phyloP scores from a whole-genome alignment of 2,797 vertebrate species.

The Phrynocephalus vlangalii region DNA sequence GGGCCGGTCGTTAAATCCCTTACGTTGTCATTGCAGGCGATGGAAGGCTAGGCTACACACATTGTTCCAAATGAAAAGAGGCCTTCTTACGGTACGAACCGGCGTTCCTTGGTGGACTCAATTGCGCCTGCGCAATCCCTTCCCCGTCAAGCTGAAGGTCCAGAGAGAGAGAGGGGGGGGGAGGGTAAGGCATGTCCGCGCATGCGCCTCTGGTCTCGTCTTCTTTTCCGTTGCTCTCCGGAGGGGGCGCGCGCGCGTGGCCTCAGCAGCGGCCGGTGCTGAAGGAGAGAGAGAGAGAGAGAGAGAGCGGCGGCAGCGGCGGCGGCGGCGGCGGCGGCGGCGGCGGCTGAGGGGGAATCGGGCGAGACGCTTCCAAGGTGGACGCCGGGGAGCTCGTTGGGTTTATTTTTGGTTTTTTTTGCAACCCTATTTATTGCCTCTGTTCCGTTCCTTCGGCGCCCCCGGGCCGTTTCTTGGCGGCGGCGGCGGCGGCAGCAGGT shows the following conservation, averaged over 20 bases:
- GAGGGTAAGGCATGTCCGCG: neutral
- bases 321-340: neutral
- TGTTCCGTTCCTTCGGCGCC: too few relatives aligned
- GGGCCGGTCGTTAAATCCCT: neutral
- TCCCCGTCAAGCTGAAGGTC: neutral
- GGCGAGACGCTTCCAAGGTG: too few relatives aligned
- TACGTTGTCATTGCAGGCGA: too few relatives aligned
- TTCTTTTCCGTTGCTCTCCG: too few relatives aligned
- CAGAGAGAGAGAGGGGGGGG: neutral
- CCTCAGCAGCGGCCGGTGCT: constrained; percentile 19
- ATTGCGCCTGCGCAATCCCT: neutral
- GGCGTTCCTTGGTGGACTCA: neutral
- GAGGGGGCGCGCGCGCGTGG: neutral
- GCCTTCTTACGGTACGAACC: too few relatives aligned
- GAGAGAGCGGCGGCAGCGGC: neutral
- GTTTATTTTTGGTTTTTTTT: neutral
- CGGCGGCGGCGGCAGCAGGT: neutral
- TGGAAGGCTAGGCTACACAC: too few relatives aligned
- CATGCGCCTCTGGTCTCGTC: neutral
- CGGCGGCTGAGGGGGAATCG: neutral
- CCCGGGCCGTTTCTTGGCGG: neutral
- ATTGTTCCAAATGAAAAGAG: too few relatives aligned
- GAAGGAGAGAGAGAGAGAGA: constrained; percentile 13
- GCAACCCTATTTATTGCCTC: too few relatives aligned
- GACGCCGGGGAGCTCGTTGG: neutral